A percentile compares a stretch with the other conserved stretches of the same genome.
Conservation (phyloP, 2,797 vertebrate genomes). For the Podargus strigoides region DNA sequence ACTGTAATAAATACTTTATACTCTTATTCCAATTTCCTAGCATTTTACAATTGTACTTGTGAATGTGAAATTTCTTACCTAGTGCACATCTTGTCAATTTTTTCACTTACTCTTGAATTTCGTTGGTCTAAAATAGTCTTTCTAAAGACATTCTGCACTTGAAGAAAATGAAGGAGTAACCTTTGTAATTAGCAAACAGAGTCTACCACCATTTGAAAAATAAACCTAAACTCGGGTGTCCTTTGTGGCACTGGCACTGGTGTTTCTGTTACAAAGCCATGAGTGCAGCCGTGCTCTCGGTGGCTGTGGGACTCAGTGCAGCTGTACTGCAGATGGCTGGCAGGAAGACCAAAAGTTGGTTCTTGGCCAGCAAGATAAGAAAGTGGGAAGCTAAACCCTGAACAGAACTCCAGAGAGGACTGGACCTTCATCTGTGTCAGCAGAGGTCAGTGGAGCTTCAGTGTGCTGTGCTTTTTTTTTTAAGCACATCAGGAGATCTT, state of each 20-base stretch:
- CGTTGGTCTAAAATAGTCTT: background rate
- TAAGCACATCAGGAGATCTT: background rate
- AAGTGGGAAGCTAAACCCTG: background rate
- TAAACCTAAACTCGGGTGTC: background rate
- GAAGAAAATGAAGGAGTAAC: background rate
- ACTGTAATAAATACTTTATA: background rate
- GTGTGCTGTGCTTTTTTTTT: background rate
- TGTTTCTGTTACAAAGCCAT: background rate
- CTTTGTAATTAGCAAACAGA: background rate
- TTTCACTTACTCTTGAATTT: background rate
- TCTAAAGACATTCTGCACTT: background rate
- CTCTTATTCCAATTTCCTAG: background rate
- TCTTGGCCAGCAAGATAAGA: background rate
- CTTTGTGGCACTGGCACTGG: background rate
- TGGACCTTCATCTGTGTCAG: background rate
- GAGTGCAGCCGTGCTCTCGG: background rate
- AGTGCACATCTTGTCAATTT: background rate
- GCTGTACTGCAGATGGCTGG: conserved; percentile 23
- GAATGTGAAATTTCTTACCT: background rate
- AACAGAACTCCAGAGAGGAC: background rate
- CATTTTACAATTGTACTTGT: background rate
- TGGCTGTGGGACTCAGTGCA: background rate
- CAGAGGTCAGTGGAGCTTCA: background rate
- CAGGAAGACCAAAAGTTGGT: background rate
- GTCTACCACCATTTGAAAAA: background rate